These are phyloP conservation scores for Rhineura floridana DNA, from an alignment of 2,113 vertebrate genomes.

Conservation along the genomic window DNA sequence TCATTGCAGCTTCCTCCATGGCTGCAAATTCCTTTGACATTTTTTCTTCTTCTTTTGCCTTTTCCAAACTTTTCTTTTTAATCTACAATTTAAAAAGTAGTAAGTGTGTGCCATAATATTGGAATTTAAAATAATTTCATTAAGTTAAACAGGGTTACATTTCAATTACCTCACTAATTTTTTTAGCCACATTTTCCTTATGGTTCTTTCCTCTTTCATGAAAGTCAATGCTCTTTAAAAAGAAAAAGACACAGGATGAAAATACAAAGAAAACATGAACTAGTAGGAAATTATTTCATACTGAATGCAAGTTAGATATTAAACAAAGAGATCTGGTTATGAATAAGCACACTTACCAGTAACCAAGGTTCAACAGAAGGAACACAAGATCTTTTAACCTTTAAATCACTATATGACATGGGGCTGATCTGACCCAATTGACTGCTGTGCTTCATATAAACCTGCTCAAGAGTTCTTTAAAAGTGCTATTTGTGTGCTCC, in stretches of 20 bases:
- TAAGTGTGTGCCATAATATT: constrained; percentile 30
- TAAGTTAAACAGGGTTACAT: constrained; percentile 50
- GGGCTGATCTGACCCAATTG: neutral
- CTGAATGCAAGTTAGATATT: neutral
- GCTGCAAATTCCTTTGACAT: constrained; percentile 92
- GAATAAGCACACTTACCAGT: neutral
- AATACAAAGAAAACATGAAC: neutral
- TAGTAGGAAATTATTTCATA: neutral
- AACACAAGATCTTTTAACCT: neutral
- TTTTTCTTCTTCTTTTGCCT: constrained; percentile 90
- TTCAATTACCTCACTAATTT: constrained; percentile 90
- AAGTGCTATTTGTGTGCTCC: neutral
- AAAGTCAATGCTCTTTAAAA: constrained; percentile 92
- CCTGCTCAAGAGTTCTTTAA: neutral
- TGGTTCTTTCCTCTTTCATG: constrained; percentile 98
- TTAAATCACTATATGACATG: neutral
- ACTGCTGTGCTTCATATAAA: neutral
- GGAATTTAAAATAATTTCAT: constrained; percentile 26
- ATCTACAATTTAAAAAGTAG: constrained; percentile 79
- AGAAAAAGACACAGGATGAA: neutral
- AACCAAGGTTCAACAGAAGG: neutral
- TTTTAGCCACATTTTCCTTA: constrained; percentile 97
- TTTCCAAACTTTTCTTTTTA: constrained; percentile 94
- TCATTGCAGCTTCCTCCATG: constrained; percentile 95
- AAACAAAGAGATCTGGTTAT: neutral